Percentiles rank a stretch among this genome's conserved stretches.
These are phyloP conservation scores for Chlamydotis undulata DNA, from an alignment of 2,113 vertebrate species.

Conservation along the genomic window DNA sequence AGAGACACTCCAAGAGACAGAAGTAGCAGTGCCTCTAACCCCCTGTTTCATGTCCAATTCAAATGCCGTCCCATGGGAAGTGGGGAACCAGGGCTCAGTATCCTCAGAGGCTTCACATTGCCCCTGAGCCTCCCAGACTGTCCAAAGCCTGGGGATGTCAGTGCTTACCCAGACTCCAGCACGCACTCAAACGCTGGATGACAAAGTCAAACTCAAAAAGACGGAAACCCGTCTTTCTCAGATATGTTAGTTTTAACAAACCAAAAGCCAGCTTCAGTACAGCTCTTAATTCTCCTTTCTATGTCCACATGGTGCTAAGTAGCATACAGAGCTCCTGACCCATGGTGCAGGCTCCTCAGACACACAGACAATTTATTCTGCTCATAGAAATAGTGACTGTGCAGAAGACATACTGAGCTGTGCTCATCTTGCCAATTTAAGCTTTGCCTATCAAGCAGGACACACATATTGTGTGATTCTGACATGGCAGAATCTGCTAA, in stretches of 20 bases:
- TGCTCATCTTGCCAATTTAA: not conserved
- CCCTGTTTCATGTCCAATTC: not conserved
- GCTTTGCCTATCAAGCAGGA: not conserved
- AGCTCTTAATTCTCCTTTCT: not conserved
- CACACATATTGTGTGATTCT: not conserved
- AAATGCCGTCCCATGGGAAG: not conserved
- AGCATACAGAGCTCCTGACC: not conserved
- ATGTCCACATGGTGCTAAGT: not conserved
- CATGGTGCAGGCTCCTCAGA: not conserved
- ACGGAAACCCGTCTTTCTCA: accelerated
- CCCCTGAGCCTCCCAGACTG: not conserved
- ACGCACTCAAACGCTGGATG: accelerated
- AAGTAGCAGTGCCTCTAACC: not conserved
- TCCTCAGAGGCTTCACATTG: not conserved
- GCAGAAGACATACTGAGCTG: not conserved
- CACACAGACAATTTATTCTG: not conserved
- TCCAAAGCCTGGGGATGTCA: not conserved
- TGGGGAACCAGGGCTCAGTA: not conserved
- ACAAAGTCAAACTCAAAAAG: not conserved
- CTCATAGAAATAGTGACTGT: not conserved
- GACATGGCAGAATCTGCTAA: not conserved
- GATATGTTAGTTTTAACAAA: not conserved
- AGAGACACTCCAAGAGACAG: not conserved
- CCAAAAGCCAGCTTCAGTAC: not conserved
- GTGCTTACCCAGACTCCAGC: not conserved